Percentiles rank a stretch among this genome's conserved stretches.
phyloP scores from a whole-genome alignment of 2,113 vertebrate species.

The Larimichthys crocea region DNA sequence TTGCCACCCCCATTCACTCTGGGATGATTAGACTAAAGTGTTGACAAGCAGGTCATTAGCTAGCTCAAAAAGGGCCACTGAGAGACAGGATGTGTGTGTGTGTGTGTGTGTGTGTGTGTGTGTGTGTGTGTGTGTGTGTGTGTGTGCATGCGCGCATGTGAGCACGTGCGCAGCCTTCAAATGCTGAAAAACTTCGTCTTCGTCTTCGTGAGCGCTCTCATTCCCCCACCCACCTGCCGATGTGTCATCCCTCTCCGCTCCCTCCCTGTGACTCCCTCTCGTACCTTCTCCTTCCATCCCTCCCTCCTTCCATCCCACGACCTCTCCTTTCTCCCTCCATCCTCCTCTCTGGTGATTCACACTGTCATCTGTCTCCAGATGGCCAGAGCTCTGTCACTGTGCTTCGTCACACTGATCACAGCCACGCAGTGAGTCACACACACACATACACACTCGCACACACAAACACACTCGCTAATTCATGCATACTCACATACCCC shows the following conservation, averaged over 20 bases:
- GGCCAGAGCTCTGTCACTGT: constrained; percentile 70
- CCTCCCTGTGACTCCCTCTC: constrained; percentile 26
- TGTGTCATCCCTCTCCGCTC: constrained; percentile 32
- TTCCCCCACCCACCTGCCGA: constrained; percentile 41
- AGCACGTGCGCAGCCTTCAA: neutral
- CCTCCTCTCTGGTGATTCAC: constrained; percentile 70
- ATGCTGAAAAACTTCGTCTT: constrained; percentile 9
- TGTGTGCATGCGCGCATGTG: neutral
- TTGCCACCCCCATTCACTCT: constrained; percentile 54
- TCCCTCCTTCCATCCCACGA: neutral
- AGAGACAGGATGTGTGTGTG: neutral
- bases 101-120: neutral
- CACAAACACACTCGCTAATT: constrained; percentile 29
- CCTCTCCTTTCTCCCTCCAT: constrained; percentile 27
- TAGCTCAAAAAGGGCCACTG: constrained; percentile 25
- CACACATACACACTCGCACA: neutral
- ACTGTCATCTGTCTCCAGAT: constrained; percentile 79
- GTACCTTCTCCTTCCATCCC: constrained; percentile 23
- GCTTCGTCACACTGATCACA: constrained; percentile 70
- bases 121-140: neutral
- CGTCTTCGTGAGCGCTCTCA: constrained; percentile 29
- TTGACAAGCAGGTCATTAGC: constrained; percentile 71
- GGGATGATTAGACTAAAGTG: constrained; percentile 63
- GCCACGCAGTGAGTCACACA: constrained; percentile 55
- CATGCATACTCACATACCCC: constrained; percentile 25